Evolutionary conservation across 2,888 invertebrate species (phyloP).

Genomic region (Mimachlamys varia): DNA sequence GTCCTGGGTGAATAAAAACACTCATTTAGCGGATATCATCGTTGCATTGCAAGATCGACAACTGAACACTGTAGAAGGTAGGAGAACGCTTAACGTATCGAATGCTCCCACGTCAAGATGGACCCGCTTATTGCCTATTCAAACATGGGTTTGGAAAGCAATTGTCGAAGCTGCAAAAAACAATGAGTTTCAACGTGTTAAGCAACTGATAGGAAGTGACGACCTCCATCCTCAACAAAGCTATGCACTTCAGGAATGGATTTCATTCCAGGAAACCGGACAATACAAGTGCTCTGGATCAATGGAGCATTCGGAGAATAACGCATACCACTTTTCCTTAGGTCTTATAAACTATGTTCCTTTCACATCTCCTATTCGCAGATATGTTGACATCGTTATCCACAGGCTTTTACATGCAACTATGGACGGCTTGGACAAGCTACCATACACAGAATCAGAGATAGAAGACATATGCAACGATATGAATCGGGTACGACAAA

Average conservation of each 20-base stretch:
- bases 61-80: not conserved
- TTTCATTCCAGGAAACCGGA: constrained; percentile 58
- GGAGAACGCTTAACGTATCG: constrained; percentile 1
- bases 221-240: constrained; percentile 58
- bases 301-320: not conserved
- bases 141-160: constrained; percentile 55
- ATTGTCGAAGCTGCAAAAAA: constrained; percentile 39
- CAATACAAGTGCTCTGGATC: constrained; percentile 55
- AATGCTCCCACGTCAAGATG: constrained; percentile 34
- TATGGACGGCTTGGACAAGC: not conserved
- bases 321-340: constrained; percentile 55
- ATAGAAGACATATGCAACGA: constrained; percentile 51
- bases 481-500: constrained; percentile 48
- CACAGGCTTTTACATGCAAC: constrained; percentile 59
- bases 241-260: constrained; percentile 58
- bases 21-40: constrained; percentile 46
- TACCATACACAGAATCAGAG: constrained; percentile 51
- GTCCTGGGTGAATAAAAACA: constrained; percentile 52
- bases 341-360: constrained; percentile 54
- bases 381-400: constrained; percentile 58
- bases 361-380: constrained; percentile 63
- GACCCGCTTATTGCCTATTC: constrained; percentile 44
- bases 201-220: constrained; percentile 54
- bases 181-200: constrained; percentile 43
- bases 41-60: constrained; percentile 50